A percentile compares a stretch with the other conserved stretches of the same genome.
phyloP scores from a whole-genome alignment of 1,140 invertebrate species.

The Trachymyrmex septentrionalis region DNA sequence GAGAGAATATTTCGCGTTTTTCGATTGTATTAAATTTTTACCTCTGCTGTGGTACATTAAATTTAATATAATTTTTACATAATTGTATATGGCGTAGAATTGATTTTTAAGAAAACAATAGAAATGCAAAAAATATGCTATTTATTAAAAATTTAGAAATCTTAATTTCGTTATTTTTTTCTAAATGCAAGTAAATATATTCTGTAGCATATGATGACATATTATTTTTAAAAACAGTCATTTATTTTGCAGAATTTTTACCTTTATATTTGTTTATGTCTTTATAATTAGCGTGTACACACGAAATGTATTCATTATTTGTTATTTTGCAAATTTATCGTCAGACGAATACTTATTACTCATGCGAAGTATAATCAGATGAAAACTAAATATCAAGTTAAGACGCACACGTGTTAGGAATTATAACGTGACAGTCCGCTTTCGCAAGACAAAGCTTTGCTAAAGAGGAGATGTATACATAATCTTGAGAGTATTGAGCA shows the following conservation, averaged over 20 bases:
- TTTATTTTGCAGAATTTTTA: neutral
- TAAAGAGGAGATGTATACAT: neutral
- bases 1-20: neutral
- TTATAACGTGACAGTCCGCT: neutral
- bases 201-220: neutral
- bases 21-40: neutral
- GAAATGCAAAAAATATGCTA: no score
- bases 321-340: neutral
- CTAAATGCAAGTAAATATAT: neutral
- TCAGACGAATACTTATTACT: constrained; percentile 1
- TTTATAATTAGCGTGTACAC: no score
- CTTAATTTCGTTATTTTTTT: neutral
- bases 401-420: neutral
- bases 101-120: no score
- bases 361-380: neutral
- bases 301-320: neutral
- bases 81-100: no score
- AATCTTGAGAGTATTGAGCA: neutral
- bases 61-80: no score
- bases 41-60: neutral
- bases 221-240: neutral
- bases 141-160: neutral
- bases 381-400: constrained; percentile 25
- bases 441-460: neutral
- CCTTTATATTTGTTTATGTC: neutral